phyloP scores from a whole-genome alignment of 2,797 vertebrate species.

The Lutjanus argentimaculatus region DNA sequence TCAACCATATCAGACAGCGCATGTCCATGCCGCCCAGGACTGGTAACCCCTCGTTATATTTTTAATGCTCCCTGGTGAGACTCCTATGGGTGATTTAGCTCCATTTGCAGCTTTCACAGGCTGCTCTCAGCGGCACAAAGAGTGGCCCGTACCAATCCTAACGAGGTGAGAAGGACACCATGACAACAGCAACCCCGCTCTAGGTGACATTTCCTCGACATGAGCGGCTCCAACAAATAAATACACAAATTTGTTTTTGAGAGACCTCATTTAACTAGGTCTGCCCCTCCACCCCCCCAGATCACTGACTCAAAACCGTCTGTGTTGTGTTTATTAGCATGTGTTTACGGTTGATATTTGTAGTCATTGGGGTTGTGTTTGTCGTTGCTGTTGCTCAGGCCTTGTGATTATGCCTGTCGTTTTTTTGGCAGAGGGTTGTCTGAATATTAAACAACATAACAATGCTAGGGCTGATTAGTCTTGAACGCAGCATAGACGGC shows the following conservation, averaged over 20 bases:
- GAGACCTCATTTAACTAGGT: constrained; percentile 46
- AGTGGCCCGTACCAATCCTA: constrained; percentile 40
- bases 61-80: constrained; percentile 52
- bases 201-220: constrained; percentile 65
- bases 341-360: constrained; percentile 69
- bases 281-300: constrained; percentile 10
- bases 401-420: constrained; percentile 72
- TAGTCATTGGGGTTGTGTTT: constrained; percentile 57
- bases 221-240: constrained; percentile 55
- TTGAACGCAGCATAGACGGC: constrained; percentile 63
- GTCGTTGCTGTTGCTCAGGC: constrained; percentile 63
- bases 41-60: constrained; percentile 48
- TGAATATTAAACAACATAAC: constrained; percentile 79
- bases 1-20: constrained; percentile 38
- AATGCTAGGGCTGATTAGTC: constrained; percentile 79
- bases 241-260: constrained; percentile 57
- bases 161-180: constrained; percentile 60
- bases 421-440: constrained; percentile 65
- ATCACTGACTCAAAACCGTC: constrained; percentile 63
- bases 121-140: constrained; percentile 52
- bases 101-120: constrained; percentile 51
- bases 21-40: constrained; percentile 37
- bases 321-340: constrained; percentile 66
- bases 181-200: constrained; percentile 63
- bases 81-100: constrained; percentile 43